Evolutionary conservation across 2,888 invertebrate species (phyloP).

Genomic region (Pseudococcus longispinus): DNA sequence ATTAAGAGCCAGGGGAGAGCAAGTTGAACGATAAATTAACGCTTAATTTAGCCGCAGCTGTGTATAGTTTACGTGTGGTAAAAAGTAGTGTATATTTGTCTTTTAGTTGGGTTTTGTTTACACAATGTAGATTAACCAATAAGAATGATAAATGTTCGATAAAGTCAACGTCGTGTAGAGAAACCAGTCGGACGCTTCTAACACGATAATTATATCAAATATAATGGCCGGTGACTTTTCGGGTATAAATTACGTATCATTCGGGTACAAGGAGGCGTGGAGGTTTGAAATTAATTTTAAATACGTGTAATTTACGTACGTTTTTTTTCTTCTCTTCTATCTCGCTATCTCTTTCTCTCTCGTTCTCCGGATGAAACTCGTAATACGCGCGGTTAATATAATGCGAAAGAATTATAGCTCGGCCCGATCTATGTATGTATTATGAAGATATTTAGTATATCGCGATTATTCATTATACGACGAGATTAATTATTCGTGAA

Average conservation of each 20-base stretch:
- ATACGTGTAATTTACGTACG: not conserved
- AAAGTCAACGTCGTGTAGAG: conserved; percentile 3
- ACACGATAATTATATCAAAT: conserved; percentile 32
- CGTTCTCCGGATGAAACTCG: not conserved
- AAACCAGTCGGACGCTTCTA: not conserved
- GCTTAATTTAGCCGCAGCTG: not conserved
- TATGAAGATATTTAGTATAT: not conserved
- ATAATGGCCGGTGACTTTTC: conserved; percentile 37
- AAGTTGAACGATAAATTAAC: conserved; percentile 8
- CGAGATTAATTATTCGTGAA: not conserved
- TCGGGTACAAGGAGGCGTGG: conserved; percentile 16
- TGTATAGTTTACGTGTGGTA: not conserved
- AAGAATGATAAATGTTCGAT: conserved; percentile 35
- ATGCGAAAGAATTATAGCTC: not conserved
- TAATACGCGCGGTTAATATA: not conserved
- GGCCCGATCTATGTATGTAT: not conserved
- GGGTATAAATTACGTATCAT: conserved; percentile 32
- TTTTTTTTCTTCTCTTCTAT: not conserved
- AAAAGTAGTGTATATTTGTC: not conserved
- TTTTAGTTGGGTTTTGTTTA: not conserved
- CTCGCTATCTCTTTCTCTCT: not conserved
- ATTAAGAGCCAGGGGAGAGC: not conserved
- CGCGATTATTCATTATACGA: not conserved
- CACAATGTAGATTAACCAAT: conserved; percentile 37
- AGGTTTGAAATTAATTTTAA: conserved; percentile 28